Base-by-base conservation (phyloP, 2,113 vertebrate genomes). In the Emydocephalus ijimae region DNA sequence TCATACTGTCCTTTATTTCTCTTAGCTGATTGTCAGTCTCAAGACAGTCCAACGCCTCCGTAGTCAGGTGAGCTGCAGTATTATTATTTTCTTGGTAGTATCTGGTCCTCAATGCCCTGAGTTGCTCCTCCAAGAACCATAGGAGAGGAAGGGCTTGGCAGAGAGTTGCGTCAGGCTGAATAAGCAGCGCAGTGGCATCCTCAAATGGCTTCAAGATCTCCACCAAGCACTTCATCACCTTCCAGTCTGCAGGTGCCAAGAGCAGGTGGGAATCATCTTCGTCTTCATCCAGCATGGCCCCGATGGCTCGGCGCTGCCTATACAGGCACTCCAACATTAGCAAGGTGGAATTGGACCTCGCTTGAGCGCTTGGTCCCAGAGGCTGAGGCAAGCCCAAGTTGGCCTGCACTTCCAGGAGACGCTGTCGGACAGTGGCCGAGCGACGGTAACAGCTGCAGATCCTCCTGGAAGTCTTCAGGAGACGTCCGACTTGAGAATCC, bases 181-280 rank as follows among this genome's bases (percentile, higher is more conserved):
- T 86, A 5, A 90, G 55, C 56, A 92, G 74, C 2, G 43, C 10
- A 23, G 74, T 9, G 6, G 88, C 88, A 5, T 92, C 92, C 39
- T 92, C 92, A 50, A 92, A 92, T 4, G 92, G 92, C 23, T 92
- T 92, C 55, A 92, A 81, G 88, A 92, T 92, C 39, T 92, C 92
- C 45, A 90, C n/a, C 88, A 92, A 61, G n/a, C 92, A 86, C 74
- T 92, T 92, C 88, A 87, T 23, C 88, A 90, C 21, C 14, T 92
- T 90, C 92, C 92, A 92, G 74, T 92, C 92, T 0, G 54, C 29
- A 0, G 74, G 88, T 0, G 74, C 61, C 29, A 92, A 50, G 21
- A 26, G 88, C 3, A 90, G 45, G 1, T 26, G 54, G 29, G 88
- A 34, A 5, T 43, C 45, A 0, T 45, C 43, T 8, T 85, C 45